phyloP scores from a whole-genome alignment of 1,140 invertebrate species.

The Euwallacea similis region DNA sequence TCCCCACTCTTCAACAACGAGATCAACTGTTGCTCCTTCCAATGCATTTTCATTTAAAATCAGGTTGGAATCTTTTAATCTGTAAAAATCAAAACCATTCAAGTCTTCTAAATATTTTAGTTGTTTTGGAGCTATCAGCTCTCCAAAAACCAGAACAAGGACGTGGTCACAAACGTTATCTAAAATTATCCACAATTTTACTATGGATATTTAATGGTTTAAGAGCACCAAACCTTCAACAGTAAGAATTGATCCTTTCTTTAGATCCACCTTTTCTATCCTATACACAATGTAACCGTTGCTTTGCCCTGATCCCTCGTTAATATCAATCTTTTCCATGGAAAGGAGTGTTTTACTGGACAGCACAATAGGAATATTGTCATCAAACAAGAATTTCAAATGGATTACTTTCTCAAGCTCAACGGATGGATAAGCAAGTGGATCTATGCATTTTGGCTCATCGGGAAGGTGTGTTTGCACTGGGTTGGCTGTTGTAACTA shows the following conservation, averaged over 20 bases:
- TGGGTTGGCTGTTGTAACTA: slow-evolving; percentile 51
- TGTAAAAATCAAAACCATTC: slow-evolving; percentile 56
- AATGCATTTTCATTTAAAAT: slow-evolving; percentile 34
- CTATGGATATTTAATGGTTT: neutral
- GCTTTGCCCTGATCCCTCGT: slow-evolving; percentile 60
- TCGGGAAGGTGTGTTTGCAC: slow-evolving; percentile 53
- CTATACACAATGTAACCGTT: slow-evolving; percentile 63
- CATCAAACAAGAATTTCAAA: slow-evolving; percentile 47
- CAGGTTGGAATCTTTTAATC: slow-evolving; percentile 47
- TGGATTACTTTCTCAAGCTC: slow-evolving; percentile 45
- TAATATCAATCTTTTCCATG: slow-evolving; percentile 63
- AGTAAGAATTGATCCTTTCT: slow-evolving; percentile 46
- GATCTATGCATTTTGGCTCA: slow-evolving; percentile 45
- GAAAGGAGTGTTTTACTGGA: slow-evolving; percentile 45
- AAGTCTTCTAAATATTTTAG: slow-evolving; percentile 48
- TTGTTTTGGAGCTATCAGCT: slow-evolving; percentile 49
- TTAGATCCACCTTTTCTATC: slow-evolving; percentile 46
- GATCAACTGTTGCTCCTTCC: slow-evolving; percentile 53
- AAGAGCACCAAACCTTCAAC: slow-evolving; percentile 12
- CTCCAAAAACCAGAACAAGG: slow-evolving; percentile 56
- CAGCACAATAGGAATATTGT: slow-evolving; percentile 37
- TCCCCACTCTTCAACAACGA: slow-evolving; percentile 64
- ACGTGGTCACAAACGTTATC: slow-evolving; percentile 59
- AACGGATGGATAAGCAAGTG: slow-evolving; percentile 48
- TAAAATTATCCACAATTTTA: slow-evolving; percentile 16